Base-by-base conservation (phyloP, 2,113 vertebrate genomes). In the Mobula birostris region DNA sequence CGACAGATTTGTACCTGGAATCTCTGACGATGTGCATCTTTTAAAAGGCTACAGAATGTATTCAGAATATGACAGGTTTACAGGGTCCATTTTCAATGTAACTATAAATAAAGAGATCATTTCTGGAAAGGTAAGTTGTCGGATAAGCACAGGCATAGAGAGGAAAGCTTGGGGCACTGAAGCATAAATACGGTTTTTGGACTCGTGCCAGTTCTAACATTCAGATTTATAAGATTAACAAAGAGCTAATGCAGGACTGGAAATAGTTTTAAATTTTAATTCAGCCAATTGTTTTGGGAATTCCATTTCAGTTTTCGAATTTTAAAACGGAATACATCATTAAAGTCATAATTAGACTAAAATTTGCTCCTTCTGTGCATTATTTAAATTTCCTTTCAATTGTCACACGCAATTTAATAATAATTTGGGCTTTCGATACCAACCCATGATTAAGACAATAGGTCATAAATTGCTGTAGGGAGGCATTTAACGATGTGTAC, bases 321-420 rank as follows among this genome's bases (percentile, higher is more conserved):
- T 32, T 90, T 90, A 90, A 90, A 66, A 36, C 32, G 29, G 85
- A 15, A 68, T 19, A 17, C n/a, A 88, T 88, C 61, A 32, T 17
- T 32, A 32, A 68, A 66, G 4, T 66, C 14, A 19, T 66, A 90
- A 68, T 66, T 66, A 90, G 61, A 68, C 61, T 27, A 32, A 66
- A 12, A 66, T 88, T 29, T 66, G 4, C 17, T 68, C 61, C 7
- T 66, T 29, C 58, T 29, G n/a, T 66, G 61, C 7, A 90, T 90
- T 90, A 90, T 66, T 66, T 32, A n/a, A 66, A 90, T 66, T 90
- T 90, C 61, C n/a, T 85, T 90, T 66, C n/a, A 90, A 90, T 66
- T 90, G 85, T 14, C 29, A 66, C 6, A 32, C 7, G 5, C 14
- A 90, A 66, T 66, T 90, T 66, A 68, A 15, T 90, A 68, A 11